Evolutionary conservation across 2,888 invertebrate genomes (phyloP).

Genomic region (Antheraea yamamai): DNA sequence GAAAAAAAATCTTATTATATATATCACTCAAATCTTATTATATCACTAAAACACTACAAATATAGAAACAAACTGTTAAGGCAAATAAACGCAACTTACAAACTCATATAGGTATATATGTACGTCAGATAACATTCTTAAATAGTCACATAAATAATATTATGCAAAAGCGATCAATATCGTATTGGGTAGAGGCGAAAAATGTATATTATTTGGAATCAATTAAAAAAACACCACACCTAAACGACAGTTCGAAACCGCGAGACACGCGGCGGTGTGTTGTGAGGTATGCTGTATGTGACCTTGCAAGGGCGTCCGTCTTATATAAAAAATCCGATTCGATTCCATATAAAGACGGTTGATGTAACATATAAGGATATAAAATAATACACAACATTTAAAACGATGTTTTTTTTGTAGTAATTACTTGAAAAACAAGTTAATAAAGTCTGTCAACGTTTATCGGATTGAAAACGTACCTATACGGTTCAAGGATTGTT

Average conservation of each 20-base stretch:
- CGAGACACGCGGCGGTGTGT: not conserved
- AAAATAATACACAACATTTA: constrained; percentile 5
- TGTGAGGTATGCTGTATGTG: not conserved
- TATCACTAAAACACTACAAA: no score
- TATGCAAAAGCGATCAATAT: not conserved
- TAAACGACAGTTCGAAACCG: not conserved
- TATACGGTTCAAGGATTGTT: not conserved
- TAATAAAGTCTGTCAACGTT: constrained; percentile 7
- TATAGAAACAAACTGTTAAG: no score
- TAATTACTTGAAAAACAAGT: constrained; percentile 11
- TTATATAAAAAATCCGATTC: constrained; percentile 15
- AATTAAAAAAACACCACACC: not conserved
- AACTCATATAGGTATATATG: not conserved
- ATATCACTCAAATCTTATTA: no score
- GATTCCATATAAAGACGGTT: constrained; percentile 13
- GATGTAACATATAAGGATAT: constrained; percentile 17
- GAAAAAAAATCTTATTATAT: no score
- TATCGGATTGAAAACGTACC: constrained; percentile 6
- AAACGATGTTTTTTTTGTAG: not conserved
- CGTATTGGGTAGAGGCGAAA: not conserved
- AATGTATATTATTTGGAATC: not conserved
- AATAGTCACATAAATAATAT: constrained; percentile 1
- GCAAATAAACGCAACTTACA: not conserved
- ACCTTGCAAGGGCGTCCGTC: constrained; percentile 32
- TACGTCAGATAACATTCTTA: not conserved